Base-by-base conservation (phyloP, 2,113 vertebrate species). In the Craseonycteris thonglongyai region DNA sequence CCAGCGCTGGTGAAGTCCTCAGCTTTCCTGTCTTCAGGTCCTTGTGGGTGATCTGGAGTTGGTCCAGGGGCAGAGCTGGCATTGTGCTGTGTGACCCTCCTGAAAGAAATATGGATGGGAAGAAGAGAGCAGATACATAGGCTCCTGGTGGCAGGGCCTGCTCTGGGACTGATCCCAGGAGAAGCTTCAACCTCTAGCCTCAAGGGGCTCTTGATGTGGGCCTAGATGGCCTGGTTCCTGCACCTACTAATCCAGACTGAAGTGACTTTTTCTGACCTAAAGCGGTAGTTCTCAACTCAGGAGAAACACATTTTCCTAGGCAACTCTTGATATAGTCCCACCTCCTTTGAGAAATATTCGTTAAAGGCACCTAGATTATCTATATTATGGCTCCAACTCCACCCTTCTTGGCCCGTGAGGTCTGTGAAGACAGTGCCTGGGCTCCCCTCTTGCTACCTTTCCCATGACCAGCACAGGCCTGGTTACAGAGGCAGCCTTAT, bases 1-100 rank as follows among this genome's bases (percentile, higher is more conserved):
- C 99, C 99, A 99, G 98, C 0, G 99, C 99, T 0, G 99, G 99
- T 15, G 99, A 97, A 42, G 98, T 99, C 93, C 97, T 98, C 68
- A 98, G 98, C 96, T 98, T 98, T n/a, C 99, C 99, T 5, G 98
- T 98, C 54, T 97, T 96, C 84, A 97, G 98, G 95, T 98, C 98
- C 47, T 95, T 96, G 95, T 99, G 98, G 0, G 98, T 99, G 95
- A 99, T 98, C 97, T 99, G 99, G 92, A 98, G 98, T 92, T 99
- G 98, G 80, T 99, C 99, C 98, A 99, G 97, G 0, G 99, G 99
- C 95, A 99, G 51, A 0, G 95, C 97, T 74, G 98, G 98, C 98
- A 98, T 98, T 54, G 86, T 98, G 98, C 80, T 68, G 81, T 5
- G 86, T 90, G 95, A 88, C 89, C 91, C 94, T 96, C 96, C 97